Evolutionary conservation across 2,797 vertebrate genomes (phyloP), one percentile per base, ranked within the genome.

Genomic region (Acrossocheilus wenchowensis): DNA sequence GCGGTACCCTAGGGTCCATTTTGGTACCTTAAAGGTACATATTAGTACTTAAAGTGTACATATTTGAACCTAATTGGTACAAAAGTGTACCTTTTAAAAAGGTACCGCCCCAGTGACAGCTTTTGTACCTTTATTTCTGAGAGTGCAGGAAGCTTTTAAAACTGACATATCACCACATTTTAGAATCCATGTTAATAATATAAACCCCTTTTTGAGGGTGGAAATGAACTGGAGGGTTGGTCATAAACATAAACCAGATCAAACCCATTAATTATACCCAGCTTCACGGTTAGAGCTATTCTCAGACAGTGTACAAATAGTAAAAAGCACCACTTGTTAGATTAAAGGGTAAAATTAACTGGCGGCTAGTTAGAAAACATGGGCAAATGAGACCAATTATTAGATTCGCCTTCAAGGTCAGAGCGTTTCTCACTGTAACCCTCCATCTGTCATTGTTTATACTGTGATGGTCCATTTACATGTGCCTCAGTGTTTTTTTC

Each of bases 241-340:
- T 45, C 19, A 34, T 26, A 36, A 71, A 36, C 4, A 60, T 39
- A n/a, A 36, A 36, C 12, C 2, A 64, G 26, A 80, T 74, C 5
- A 64, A 9, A 74, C 15, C 6, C 6, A 81, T 75, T 23, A 66
- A 74, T 52, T 19, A 75, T 14, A 45, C 14, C 34, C 8, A 14
- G 68, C 54, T 86, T 66, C 78, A 30, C 52, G 78, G 78, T 86
- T 43, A 66, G 57, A 86, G 69, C 41, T 75, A 54, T 54, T 66
- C 11, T 60, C 26, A 26, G 26, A 26, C 50, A 50, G 36, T 62
- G 43, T 43, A 41, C 48, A 54, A 71, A 72, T 36, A 9, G 21
- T 72, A 19, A 72, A 57, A 72, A 82, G 8, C 36, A 69, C 43
- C 19, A 15, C 64, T 81, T 81, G 9, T 50, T 81, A 48, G 57